These are phyloP conservation scores for Papilio protenor DNA, from an alignment of 2,888 invertebrate species.

Conservation along the genomic window DNA sequence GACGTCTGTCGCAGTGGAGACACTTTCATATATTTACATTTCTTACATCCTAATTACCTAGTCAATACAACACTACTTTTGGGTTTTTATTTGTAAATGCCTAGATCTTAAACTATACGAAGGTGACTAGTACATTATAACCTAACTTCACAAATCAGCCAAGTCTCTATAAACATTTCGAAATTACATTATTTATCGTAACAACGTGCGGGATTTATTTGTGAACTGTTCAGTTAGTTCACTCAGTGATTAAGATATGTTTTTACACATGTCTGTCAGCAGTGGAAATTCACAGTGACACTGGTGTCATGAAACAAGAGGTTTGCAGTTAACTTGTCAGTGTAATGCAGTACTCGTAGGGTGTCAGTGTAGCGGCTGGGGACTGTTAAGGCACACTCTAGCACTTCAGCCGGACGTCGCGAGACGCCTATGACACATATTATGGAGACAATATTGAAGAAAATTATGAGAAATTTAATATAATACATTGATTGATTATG, in stretches of 20 bases:
- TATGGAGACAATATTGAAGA: not conserved
- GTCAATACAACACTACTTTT: not conserved
- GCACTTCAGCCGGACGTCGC: not conserved
- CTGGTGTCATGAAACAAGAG: not conserved
- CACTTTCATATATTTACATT: not conserved
- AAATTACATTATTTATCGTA: not conserved
- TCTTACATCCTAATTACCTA: not conserved
- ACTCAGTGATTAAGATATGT: too few species aligned
- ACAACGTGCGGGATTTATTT: not conserved
- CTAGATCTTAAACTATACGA: constrained; percentile 1
- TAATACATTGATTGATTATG: not conserved
- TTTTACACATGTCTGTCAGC: not conserved
- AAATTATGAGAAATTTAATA: not conserved
- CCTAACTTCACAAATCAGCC: not conserved
- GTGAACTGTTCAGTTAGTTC: not conserved
- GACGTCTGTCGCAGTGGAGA: not conserved
- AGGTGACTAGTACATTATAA: constrained; percentile 2
- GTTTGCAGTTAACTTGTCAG: not conserved
- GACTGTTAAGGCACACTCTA: constrained; percentile 12
- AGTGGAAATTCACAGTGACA: not conserved
- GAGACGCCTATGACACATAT: not conserved
- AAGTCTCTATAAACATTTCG: not conserved
- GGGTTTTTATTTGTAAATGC: not conserved
- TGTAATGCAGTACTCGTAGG: not conserved
- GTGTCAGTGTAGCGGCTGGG: not conserved